phyloP scores from a whole-genome alignment of 2,797 vertebrate species.

The Chaenodraco wilsoni region DNA sequence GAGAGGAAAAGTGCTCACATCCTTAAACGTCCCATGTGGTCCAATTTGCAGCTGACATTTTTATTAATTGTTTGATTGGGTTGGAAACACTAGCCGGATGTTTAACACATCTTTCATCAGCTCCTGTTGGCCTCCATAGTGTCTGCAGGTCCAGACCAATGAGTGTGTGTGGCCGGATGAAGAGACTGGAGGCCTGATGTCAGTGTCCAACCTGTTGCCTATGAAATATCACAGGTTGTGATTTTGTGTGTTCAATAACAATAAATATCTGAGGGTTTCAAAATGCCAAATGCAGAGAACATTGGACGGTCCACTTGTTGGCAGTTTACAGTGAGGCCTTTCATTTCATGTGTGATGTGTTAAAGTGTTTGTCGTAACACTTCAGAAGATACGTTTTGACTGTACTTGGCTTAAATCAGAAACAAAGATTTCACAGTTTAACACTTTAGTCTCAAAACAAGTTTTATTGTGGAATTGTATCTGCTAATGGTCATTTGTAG shows the following conservation, averaged over 20 bases:
- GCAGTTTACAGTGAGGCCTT: not conserved
- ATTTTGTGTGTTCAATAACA: not conserved
- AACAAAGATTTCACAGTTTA: not conserved
- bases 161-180: not conserved
- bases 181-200: not conserved
- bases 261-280: not conserved
- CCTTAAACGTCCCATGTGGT: conserved; percentile 61
- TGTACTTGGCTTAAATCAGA: too few species aligned
- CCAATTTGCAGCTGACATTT: conserved; percentile 62
- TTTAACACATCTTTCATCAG: conserved; percentile 28
- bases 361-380: not conserved
- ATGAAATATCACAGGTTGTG: not conserved
- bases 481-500: too few species aligned
- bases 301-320: not conserved
- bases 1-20: conserved; percentile 47
- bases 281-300: not conserved
- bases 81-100: conserved; percentile 33
- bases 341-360: not conserved
- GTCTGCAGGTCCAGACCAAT: not conserved
- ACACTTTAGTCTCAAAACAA: too few species aligned
- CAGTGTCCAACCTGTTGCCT: not conserved
- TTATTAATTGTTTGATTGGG: conserved; percentile 58
- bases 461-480: not conserved
- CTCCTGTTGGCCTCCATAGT: conserved; percentile 9
- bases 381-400: not conserved